Percentiles rank a stretch among this genome's conserved stretches.
Conservation (phyloP, 1,140 invertebrate genomes). For the Ladona fulva region DNA sequence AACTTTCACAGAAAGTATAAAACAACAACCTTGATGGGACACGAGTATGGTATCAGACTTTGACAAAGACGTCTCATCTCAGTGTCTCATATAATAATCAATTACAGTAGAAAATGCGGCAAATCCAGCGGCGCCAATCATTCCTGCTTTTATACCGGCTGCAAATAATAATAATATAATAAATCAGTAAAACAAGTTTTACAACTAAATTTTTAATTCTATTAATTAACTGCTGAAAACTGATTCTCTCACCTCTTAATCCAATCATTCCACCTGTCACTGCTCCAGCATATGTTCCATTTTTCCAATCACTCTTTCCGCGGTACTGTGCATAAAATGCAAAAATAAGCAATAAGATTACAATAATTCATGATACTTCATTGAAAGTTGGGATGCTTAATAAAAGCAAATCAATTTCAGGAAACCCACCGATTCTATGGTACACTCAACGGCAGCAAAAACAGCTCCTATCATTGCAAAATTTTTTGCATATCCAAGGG, state of each 20-base stretch:
- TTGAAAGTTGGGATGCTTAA: slow-evolving; percentile 14
- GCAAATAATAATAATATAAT: slow-evolving; percentile 34
- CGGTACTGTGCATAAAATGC: slow-evolving; percentile 51
- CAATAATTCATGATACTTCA: no score
- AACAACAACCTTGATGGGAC: no score
- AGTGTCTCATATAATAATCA: slow-evolving; percentile 75
- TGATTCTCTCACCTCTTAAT: slow-evolving; percentile 58
- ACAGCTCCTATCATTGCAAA: slow-evolving; percentile 91
- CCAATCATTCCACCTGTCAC: slow-evolving; percentile 93
- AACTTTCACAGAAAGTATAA: not conserved
- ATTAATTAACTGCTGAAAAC: slow-evolving; percentile 1
- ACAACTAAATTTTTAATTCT: slow-evolving; percentile 17
- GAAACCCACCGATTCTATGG: slow-evolving; percentile 70
- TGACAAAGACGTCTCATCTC: not conserved
- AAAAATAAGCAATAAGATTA: slow-evolving; percentile 14
- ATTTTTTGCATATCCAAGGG: slow-evolving; percentile 90
- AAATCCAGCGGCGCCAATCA: slow-evolving; percentile 88
- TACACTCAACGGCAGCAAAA: slow-evolving; percentile 88
- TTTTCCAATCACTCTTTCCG: slow-evolving; percentile 92
- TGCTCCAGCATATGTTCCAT: slow-evolving; percentile 88
- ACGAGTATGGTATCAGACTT: not conserved
- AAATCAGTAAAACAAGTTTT: slow-evolving; percentile 10
- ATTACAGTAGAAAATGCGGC: slow-evolving; percentile 91
- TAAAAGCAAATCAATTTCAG: not conserved
- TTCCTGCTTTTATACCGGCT: slow-evolving; percentile 87